phyloP scores from a whole-genome alignment of 2,888 invertebrate species.

The Caenorhabditis sp. region DNA sequence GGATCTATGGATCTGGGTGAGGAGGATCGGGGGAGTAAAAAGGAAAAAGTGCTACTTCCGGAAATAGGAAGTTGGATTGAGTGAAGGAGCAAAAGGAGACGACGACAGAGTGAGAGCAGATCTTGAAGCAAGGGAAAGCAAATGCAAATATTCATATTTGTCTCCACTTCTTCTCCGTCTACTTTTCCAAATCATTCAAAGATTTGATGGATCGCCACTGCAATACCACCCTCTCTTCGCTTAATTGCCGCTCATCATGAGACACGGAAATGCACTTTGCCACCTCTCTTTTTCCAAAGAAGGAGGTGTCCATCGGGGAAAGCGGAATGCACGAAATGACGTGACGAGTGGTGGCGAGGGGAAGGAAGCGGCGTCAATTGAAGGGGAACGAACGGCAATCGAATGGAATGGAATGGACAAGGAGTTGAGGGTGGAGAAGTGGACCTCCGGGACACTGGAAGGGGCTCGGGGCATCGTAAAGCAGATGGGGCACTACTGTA shows the following conservation, averaged over 20 bases:
- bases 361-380: conserved; percentile 6
- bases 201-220: neutral
- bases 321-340: conserved; percentile 2
- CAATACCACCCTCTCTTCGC: neutral
- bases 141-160: conserved; percentile 40
- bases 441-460: too few species aligned
- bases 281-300: conserved; percentile 24
- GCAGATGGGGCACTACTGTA: too few species aligned
- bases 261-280: conserved; percentile 59
- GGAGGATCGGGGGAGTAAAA: conserved; percentile 6
- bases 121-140: too few species aligned
- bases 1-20: neutral
- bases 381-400: neutral
- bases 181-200: conserved; percentile 1
- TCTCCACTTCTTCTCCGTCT: conserved; percentile 5
- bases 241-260: conserved; percentile 58
- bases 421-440: neutral
- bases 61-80: conserved; percentile 31
- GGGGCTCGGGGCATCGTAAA: too few species aligned
- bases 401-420: neutral
- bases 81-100: conserved; percentile 9
- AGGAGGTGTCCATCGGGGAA: conserved; percentile 15
- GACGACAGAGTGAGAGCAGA: neutral
- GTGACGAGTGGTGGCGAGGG: conserved; percentile 10
- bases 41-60: conserved; percentile 47